A percentile compares a stretch with the other conserved stretches of the same genome.
Evolutionary conservation across 2,113 vertebrate species (phyloP).

Genomic region (Neomonachus schauinslandi): DNA sequence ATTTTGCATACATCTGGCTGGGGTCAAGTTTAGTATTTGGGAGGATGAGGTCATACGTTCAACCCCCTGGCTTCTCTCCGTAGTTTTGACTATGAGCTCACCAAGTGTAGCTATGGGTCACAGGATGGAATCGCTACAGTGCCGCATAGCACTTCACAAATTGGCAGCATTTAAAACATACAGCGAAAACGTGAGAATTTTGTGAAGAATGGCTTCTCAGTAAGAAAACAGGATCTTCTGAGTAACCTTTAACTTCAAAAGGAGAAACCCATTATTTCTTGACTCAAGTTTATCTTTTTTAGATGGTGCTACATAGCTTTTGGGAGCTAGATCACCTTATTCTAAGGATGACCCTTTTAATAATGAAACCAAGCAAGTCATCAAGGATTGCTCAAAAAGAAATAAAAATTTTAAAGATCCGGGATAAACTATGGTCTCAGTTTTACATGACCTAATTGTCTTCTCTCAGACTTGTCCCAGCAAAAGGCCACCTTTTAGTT

Average conservation of each 20-base stretch:
- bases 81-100: not conserved
- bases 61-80: not conserved
- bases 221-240: not conserved
- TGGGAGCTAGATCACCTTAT: not conserved
- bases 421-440: not conserved
- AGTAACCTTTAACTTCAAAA: not conserved
- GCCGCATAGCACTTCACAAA: not conserved
- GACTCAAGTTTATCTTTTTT: not conserved
- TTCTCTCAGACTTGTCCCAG: not conserved
- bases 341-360: not conserved
- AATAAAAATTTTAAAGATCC: not conserved
- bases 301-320: not conserved
- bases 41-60: not conserved
- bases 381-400: not conserved
- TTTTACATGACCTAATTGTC: not conserved
- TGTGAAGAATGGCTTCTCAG: not conserved
- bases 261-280: not conserved
- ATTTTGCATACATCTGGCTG: not conserved
- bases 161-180: not conserved
- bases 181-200: not conserved
- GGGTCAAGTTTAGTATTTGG: not conserved
- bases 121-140: not conserved
- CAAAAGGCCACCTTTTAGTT: not conserved
- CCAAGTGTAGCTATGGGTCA: not conserved
- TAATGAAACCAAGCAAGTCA: not conserved